Evolutionary conservation across 2,888 invertebrate genomes (phyloP).

Genomic region (Spodoptera littoralis): DNA sequence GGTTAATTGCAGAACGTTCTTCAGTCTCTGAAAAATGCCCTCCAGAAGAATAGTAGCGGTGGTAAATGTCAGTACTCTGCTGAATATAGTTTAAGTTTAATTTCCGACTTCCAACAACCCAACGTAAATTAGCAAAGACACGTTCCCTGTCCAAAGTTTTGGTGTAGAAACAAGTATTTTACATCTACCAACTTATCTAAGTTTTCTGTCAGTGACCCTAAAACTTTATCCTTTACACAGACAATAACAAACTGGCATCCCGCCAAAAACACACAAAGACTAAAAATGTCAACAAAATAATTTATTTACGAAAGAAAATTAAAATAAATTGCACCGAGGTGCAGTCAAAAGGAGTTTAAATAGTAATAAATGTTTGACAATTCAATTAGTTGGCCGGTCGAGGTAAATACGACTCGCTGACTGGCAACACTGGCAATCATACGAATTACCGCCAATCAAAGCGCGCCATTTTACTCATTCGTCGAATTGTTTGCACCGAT

Average conservation of each 20-base stretch:
- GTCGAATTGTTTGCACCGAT: slow-evolving; percentile 35
- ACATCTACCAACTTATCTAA: no score
- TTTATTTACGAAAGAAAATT: slow-evolving; percentile 12
- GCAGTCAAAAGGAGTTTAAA: slow-evolving; percentile 25
- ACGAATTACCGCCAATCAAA: slow-evolving; percentile 32
- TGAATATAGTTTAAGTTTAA: no score
- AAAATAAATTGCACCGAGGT: slow-evolving; percentile 25
- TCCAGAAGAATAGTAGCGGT: no score
- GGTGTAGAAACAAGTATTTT: no score
- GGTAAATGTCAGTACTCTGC: no score
- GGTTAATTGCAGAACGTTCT: no score
- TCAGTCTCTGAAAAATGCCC: no score
- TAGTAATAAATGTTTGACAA: slow-evolving; percentile 51
- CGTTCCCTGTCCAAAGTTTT: no score
- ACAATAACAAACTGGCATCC: slow-evolving; percentile 12
- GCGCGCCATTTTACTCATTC: slow-evolving; percentile 31
- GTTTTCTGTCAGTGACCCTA: slow-evolving; percentile 3
- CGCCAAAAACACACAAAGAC: slow-evolving; percentile 17
- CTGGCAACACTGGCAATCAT: slow-evolving; percentile 11
- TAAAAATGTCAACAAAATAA: slow-evolving; percentile 8
- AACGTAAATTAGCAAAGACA: no score
- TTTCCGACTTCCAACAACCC: no score
- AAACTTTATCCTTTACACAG: slow-evolving; percentile 12
- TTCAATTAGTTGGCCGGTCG: slow-evolving; percentile 45
- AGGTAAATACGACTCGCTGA: slow-evolving; percentile 23